Base-by-base conservation (phyloP, 2,113 vertebrate species). In the Pagrus major region DNA sequence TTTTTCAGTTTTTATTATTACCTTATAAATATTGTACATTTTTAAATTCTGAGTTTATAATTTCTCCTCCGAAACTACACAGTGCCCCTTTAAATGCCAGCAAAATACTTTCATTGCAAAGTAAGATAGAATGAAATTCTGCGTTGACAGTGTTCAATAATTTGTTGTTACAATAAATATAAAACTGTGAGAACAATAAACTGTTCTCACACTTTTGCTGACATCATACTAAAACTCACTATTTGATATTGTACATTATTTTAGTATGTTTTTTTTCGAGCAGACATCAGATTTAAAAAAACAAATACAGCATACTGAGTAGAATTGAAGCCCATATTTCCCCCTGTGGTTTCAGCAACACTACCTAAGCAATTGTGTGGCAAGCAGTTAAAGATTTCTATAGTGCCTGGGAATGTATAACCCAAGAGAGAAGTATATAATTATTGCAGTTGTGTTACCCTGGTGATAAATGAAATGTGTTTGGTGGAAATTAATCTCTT, bases 401-500 rank as follows among this genome's bases (percentile, higher is more conserved):
- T 27, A 15, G 16, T 47, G 33, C 25, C 23, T 20, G 47, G 54
- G 15, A 61, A 25, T 71, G 25, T 68, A 4, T 41, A 8, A 69
- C n/a, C 44, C 18, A 58, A 47, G 21, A 42, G 39, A 41, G 18
- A 63, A 49, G 7, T 44, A n/a, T 52, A 10, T 46, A n/a, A 59
- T 46, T 33, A 73, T 35, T 33, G 29, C 9, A 3, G 21, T 2
- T 64, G 23, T 73, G 59, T 60, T 70, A 56, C 42, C 6, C 7
- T 1, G 1, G 16, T 59, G 7, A 79, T 63, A 18, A 78, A 59
- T 47, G 37, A 65, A 69, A 60, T 61, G 2, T 54, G 0, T 23
- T 29, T 4, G 31, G 65, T 69, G 11, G 27, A 64, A 73, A 63
- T 49, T 42, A 72, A 51, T 68, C n/a, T 71, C 52, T 31, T 9